Percentiles rank a stretch among this genome's conserved stretches.
Conservation (phyloP, 1,140 invertebrate genomes). For the Trachymyrmex cornetzi region DNA sequence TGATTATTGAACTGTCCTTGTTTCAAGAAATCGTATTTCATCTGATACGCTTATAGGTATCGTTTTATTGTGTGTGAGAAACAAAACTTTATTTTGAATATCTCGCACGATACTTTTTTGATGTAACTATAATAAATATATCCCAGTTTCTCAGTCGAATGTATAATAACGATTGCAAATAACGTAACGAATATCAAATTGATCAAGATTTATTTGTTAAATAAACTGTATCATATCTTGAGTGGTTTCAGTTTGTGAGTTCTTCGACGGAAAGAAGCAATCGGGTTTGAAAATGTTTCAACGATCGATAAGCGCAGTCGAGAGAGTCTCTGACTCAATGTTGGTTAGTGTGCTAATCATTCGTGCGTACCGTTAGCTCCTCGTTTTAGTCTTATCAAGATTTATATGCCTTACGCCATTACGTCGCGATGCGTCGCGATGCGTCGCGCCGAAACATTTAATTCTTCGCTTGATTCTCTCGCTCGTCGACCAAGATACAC, state of each 20-base stretch:
- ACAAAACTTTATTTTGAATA: not conserved
- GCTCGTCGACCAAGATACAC: not conserved
- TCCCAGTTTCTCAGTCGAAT: not conserved
- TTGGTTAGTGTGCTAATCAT: constrained; percentile 61
- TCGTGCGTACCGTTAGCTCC: constrained; percentile 40
- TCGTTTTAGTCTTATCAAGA: constrained; percentile 50
- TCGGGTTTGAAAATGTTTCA: not conserved
- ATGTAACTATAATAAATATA: not conserved
- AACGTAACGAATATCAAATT: constrained; percentile 14
- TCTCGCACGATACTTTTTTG: not conserved
- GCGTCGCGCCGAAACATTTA: constrained; percentile 16
- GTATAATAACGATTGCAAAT: not conserved
- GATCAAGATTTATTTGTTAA: constrained; percentile 7
- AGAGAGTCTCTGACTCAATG: constrained; percentile 17
- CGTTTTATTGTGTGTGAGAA: not conserved
- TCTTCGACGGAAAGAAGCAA: not conserved
- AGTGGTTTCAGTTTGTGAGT: not conserved
- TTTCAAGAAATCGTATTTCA: not conserved
- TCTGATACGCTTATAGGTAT: not conserved
- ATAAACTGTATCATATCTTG: not conserved
- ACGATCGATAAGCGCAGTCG: constrained; percentile 14
- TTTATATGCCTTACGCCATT: constrained; percentile 6
- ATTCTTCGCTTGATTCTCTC: not conserved
- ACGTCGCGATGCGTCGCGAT: not conserved
- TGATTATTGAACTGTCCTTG: not conserved